Evolutionary conservation across 2,113 vertebrate genomes (phyloP), one percentile per base, ranked within the genome.

Genomic region (Psophia crepitans): DNA sequence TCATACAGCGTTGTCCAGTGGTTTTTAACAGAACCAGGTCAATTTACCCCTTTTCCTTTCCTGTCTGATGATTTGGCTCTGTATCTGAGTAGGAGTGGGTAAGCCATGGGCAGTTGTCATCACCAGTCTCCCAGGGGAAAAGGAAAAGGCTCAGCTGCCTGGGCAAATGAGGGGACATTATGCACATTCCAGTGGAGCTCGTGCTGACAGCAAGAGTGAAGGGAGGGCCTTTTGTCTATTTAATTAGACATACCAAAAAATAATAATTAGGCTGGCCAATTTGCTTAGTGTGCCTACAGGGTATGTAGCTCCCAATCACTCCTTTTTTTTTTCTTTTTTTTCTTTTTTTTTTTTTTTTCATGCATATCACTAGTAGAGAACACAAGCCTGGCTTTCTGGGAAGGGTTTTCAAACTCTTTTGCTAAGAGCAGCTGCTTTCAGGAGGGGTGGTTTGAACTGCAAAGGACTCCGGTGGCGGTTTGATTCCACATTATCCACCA

Each of bases 241-340:
- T 96, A 95, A 95, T 95, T 94, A 95, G 95, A 96, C 70, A 91
- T 87, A 94, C 84, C 69, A 94, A 97, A 96, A 97, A 97, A 97
- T 95, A 97, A 96, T 97, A 97, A 97, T 97, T 95, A 96, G 94
- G 71, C 81, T 96, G 92, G 92, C 89, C 93, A 96, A 96, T 97
- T 96, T 97, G 79, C 92, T 95, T 89, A 93, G 92, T 95, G 90
- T 0, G 61, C 90, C 96, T 95, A 89, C 83, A 75, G 97, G 94
- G 93, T 93, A 93, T 89, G 68, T 65, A 91, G 90, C 83, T 91
- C 82, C 64, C 75, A 91, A 74, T 89, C 39, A 18, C 18, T 60
- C 8, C n/a, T 39, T 28, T 66, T 53, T 71, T 26, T 14, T 79
- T 57, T 68, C 28, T 53, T 71, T 26, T 14, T 79, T 57, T 68